Conservation (phyloP, 2,113 vertebrate genomes). For the Oxygymnocypris stewartii region DNA sequence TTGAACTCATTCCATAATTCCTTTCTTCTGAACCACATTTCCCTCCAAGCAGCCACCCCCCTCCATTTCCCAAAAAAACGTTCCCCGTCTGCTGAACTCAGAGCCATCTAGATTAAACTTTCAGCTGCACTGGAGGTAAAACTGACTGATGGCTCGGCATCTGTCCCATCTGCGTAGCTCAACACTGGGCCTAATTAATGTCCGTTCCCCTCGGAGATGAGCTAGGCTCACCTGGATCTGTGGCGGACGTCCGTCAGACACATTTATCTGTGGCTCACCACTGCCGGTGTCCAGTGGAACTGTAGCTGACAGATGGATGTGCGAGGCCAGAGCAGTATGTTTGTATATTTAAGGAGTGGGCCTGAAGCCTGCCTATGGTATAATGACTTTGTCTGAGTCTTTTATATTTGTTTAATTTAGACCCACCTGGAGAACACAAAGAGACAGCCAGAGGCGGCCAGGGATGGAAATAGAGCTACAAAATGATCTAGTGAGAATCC, state of each 20-base stretch:
- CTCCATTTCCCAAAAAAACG: conserved; percentile 3
- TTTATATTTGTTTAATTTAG: conserved; percentile 32
- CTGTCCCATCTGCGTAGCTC: conserved; percentile 47
- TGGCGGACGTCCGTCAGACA: conserved; percentile 4
- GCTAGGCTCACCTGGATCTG: conserved; percentile 33
- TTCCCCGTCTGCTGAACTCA: conserved; percentile 18
- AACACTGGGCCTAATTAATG: conserved; percentile 47
- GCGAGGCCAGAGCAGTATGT: not conserved
- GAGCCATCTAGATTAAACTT: conserved; percentile 13
- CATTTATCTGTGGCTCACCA: conserved; percentile 28
- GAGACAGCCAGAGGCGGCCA: conserved; percentile 12
- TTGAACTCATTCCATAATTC: conserved; percentile 24
- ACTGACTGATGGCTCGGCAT: conserved; percentile 45
- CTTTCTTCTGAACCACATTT: not conserved
- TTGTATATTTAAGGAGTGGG: not conserved
- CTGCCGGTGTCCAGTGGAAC: not conserved
- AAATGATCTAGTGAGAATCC: not conserved
- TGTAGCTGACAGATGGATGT: conserved; percentile 6
- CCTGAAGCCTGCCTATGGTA: not conserved
- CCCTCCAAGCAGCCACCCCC: not conserved
- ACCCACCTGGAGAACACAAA: conserved; percentile 42
- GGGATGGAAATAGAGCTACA: conserved; percentile 52
- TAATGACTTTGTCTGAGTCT: conserved; percentile 27
- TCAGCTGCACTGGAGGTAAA: not conserved
- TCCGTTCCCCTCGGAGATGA: conserved; percentile 24